Percentiles rank a stretch among this genome's conserved stretches.
phyloP scores from a whole-genome alignment of 64 coral and sea anemone genomes.

The Montipora cactus region DNA sequence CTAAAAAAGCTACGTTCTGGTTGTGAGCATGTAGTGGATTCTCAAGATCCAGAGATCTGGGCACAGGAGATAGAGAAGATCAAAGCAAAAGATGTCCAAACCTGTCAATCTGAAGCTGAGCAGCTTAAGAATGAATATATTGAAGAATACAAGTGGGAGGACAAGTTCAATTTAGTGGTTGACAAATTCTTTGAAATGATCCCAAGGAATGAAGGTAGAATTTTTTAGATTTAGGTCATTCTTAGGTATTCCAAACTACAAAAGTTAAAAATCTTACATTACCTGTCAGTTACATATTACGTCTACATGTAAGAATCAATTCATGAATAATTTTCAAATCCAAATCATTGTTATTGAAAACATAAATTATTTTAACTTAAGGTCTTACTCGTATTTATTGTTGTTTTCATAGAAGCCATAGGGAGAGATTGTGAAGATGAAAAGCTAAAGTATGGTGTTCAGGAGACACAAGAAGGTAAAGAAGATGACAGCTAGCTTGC shows the following conservation, averaged over 20 bases:
- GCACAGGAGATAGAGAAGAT: conserved; percentile 14
- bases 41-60: conserved; percentile 20
- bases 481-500: too few species aligned
- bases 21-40: not conserved
- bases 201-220: not conserved
- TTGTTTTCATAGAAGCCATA: too few species aligned
- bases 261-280: too few species aligned
- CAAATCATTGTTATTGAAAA: too few species aligned
- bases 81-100: not conserved
- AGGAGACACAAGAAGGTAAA: not conserved
- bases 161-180: not conserved
- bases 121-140: conserved; percentile 1
- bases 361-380: too few species aligned
- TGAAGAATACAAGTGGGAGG: not conserved
- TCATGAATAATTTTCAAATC: too few species aligned
- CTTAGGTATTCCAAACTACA: not conserved
- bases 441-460: not conserved
- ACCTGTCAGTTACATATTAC: too few species aligned
- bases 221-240: not conserved
- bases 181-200: not conserved
- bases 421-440: too few species aligned
- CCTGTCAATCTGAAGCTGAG: not conserved
- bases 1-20: conserved; percentile 27
- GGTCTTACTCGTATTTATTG: too few species aligned
- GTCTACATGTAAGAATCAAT: too few species aligned